phyloP scores from a whole-genome alignment of 2,888 invertebrate genomes.

The Tineola bisselliella region DNA sequence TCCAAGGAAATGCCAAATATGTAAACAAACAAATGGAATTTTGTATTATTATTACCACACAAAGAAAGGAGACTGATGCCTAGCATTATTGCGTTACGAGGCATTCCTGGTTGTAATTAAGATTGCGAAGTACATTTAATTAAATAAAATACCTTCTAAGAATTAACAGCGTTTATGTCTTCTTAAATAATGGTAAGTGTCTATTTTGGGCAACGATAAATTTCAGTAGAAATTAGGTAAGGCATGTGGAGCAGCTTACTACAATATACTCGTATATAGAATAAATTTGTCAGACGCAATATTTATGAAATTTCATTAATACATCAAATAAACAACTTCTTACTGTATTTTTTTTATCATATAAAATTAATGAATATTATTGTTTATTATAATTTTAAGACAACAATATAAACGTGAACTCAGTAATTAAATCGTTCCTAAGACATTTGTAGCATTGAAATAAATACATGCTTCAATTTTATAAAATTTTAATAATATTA shows the following conservation, averaged over 20 bases:
- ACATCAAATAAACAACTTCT: background rate
- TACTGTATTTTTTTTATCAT: too few species aligned
- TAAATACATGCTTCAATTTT: too few species aligned
- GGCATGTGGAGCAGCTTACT: background rate
- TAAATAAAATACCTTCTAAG: conserved; percentile 12
- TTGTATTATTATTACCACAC: background rate
- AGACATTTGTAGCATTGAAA: too few species aligned
- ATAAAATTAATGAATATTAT: too few species aligned
- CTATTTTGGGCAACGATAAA: conserved; percentile 5
- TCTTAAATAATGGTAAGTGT: conserved; percentile 9
- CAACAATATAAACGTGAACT: too few species aligned
- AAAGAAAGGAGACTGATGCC: background rate
- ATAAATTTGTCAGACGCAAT: background rate
- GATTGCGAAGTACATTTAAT: conserved; percentile 12
- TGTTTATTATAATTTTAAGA: too few species aligned
- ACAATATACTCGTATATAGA: too few species aligned
- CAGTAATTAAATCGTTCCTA: too few species aligned
- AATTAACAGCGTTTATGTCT: conserved; percentile 11
- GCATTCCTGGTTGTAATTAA: background rate
- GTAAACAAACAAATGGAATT: background rate
- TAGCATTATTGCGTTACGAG: conserved; percentile 8
- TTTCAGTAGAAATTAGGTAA: background rate
- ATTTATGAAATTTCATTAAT: background rate
- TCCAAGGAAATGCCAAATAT: background rate
- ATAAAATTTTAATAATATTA: too few species aligned